Evolutionary conservation across 2,888 invertebrate species (phyloP), one percentile per base, ranked within the genome.

Genomic region (Amaurobius ferox): DNA sequence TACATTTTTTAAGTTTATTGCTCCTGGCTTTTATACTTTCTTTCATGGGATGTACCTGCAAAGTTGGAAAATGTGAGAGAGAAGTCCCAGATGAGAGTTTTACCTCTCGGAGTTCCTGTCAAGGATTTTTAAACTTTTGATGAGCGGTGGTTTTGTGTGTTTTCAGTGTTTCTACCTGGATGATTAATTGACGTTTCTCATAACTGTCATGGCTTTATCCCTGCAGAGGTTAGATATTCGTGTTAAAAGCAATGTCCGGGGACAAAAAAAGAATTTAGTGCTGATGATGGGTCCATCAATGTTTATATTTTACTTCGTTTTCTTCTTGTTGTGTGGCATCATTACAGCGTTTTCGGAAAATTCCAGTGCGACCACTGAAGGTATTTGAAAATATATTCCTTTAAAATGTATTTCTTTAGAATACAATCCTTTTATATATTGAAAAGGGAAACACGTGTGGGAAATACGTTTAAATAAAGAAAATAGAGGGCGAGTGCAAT

Each of bases 361-460:
- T 23, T 55, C 55, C 55, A 55, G 55, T 23, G 55, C 55, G 11
- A 55, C 55, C 19, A 55, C 55, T 23, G 55, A 55, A 55, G 55
- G 55, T 55, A 55, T 23, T 3, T 3, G 16, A 16, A 16, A 44
- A 16, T 44, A 13, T 44, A 16, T n/a, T n/a, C n/a, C n/a, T n/a
- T n/a, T n/a, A n/a, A n/a, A n/a, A n/a, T n/a, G n/a, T n/a, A n/a
- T n/a, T n/a, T n/a, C n/a, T n/a, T n/a, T n/a, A n/a, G n/a, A n/a
- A n/a, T n/a, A n/a, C n/a, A n/a, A n/a, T n/a, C n/a, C n/a, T n/a
- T n/a, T n/a, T n/a, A n/a, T n/a, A n/a, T n/a, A n/a, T n/a, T n/a
- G n/a, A n/a, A n/a, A n/a, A n/a, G n/a, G n/a, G n/a, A n/a, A n/a
- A n/a, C n/a, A n/a, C n/a, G n/a, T n/a, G n/a, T n/a, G n/a, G n/a